phyloP scores from a whole-genome alignment of 1,140 invertebrate genomes.

The Macrocentrus cingulum region DNA sequence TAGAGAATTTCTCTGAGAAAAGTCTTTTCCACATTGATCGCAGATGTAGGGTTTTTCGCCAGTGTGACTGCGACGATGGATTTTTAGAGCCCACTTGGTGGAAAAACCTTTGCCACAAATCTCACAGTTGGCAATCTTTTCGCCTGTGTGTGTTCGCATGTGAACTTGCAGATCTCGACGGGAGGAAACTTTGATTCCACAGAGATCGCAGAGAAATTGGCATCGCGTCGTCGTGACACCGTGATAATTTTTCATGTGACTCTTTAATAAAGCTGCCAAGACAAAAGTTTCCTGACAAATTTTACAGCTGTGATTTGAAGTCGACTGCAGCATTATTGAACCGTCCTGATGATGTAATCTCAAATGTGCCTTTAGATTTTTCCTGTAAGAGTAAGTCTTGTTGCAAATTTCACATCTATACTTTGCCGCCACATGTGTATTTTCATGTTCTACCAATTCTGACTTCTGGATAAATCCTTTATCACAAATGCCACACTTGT shows the following conservation, averaged over 20 bases:
- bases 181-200: conserved; percentile 31
- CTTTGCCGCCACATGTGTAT: conserved; percentile 31
- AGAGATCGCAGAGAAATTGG: conserved; percentile 38
- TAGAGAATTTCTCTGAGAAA: conserved; percentile 60
- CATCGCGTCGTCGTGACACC: conserved; percentile 17
- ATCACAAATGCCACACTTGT: conserved; percentile 42
- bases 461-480: conserved; percentile 33
- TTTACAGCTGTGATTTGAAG: conserved; percentile 32
- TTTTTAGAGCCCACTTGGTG: conserved; percentile 62
- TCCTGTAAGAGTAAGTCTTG: conserved; percentile 56
- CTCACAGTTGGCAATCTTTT: conserved; percentile 77
- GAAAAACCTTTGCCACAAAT: conserved; percentile 78
- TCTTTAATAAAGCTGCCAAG: conserved; percentile 25
- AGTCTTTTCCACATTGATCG: conserved; percentile 54
- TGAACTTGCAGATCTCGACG: conserved; percentile 70
- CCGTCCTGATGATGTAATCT: conserved; percentile 33
- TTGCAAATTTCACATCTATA: conserved; percentile 57
- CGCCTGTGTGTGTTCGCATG: conserved; percentile 68
- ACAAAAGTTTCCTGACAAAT: conserved; percentile 35
- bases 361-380: conserved; percentile 46
- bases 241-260: conserved; percentile 34
- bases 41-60: conserved; percentile 49
- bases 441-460: conserved; percentile 45
- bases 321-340: conserved; percentile 19
- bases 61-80: conserved; percentile 62